These are phyloP conservation scores for Drosophila saltans DNA, from an alignment of 1,140 invertebrate species.

Conservation along the genomic window DNA sequence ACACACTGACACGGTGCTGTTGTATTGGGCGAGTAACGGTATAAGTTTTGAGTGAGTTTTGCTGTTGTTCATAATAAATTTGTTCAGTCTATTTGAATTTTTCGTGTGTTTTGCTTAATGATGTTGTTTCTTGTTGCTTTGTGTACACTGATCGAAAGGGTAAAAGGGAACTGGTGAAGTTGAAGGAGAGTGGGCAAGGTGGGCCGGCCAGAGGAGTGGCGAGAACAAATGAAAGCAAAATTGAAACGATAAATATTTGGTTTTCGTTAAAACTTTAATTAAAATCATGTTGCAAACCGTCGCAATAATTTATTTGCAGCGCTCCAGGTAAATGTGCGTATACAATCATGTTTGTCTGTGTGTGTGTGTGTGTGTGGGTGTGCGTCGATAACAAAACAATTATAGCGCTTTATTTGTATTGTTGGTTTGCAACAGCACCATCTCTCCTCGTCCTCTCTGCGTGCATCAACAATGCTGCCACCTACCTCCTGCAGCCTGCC, in stretches of 20 bases:
- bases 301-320: constrained; percentile 76
- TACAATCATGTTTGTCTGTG: background rate
- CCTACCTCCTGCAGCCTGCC: no score
- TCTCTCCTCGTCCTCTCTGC: background rate
- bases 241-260: constrained; percentile 80
- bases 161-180: background rate
- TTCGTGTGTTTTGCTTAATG: constrained; percentile 54
- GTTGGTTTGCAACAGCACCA: constrained; percentile 14
- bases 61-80: constrained; percentile 62
- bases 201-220: constrained; percentile 35
- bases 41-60: constrained; percentile 70
- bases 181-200: background rate
- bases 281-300: constrained; percentile 70
- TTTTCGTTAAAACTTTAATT: constrained; percentile 81
- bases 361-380: constrained; percentile 24
- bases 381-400: constrained; percentile 77
- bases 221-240: constrained; percentile 75
- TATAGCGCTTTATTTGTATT: constrained; percentile 68
- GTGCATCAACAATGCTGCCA: constrained; percentile 11
- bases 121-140: constrained; percentile 42
- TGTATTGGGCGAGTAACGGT: constrained; percentile 38
- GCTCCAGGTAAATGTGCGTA: constrained; percentile 28
- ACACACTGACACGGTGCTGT: no score
- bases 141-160: background rate
- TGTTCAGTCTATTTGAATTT: constrained; percentile 47